Conservation (phyloP, 92 coral and sea anemone species). For the Phenganax subtilis region DNA sequence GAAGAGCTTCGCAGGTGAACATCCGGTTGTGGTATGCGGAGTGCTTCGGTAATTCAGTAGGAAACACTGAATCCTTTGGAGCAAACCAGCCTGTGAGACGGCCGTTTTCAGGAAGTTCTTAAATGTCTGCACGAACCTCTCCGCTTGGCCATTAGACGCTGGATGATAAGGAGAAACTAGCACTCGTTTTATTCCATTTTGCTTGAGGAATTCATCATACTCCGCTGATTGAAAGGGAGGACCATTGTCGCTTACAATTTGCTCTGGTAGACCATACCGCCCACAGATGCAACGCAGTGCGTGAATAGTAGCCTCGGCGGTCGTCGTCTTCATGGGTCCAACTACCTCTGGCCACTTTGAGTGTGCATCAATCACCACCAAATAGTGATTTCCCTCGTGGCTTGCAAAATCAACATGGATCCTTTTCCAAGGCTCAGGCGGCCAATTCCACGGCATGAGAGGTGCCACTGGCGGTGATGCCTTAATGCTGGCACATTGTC, state of each 20-base stretch:
- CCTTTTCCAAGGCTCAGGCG: constrained; percentile 23
- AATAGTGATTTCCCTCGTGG: neutral
- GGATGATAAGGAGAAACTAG: constrained; percentile 23
- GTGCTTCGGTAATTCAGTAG: constrained; percentile 50
- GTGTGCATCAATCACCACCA: constrained; percentile 11
- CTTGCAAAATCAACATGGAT: constrained; percentile 36
- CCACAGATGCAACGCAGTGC: neutral
- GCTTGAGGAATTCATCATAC: constrained; percentile 37
- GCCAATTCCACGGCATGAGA: constrained; percentile 41
- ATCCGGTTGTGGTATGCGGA: constrained; percentile 39
- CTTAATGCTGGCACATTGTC: constrained; percentile 12
- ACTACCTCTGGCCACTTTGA: constrained; percentile 17
- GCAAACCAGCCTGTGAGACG: constrained; percentile 10
- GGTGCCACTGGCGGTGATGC: constrained; percentile 33
- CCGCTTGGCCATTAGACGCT: constrained; percentile 23
- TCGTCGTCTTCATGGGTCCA: neutral
- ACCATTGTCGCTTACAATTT: constrained; percentile 44
- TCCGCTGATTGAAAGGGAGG: constrained; percentile 52
- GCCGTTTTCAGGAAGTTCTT: constrained; percentile 9
- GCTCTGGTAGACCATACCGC: constrained; percentile 47
- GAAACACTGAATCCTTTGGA: constrained; percentile 40
- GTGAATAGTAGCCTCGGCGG: neutral
- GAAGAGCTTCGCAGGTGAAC: constrained; percentile 40
- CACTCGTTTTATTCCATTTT: constrained; percentile 37
- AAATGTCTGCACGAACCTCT: constrained; percentile 26